These are phyloP conservation scores for Suillia variegata DNA, from an alignment of 2,888 invertebrate genomes.

Conservation along the genomic window DNA sequence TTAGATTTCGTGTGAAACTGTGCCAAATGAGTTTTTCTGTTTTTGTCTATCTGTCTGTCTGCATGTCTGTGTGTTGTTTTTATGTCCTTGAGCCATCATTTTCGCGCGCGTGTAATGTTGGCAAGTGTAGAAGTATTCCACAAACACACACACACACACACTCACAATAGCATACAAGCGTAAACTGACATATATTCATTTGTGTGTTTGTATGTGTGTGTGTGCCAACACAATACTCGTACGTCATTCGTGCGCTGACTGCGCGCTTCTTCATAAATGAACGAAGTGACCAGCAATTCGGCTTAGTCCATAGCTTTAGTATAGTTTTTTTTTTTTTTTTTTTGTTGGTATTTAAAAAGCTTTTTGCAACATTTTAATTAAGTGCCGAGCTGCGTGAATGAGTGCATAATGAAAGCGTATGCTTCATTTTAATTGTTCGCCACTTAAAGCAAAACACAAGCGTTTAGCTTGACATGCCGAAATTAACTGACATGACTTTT, in stretches of 20 bases:
- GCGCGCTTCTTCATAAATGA: too few relatives aligned
- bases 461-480: too few relatives aligned
- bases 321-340: neutral
- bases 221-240: too few relatives aligned
- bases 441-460: neutral
- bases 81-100: constrained; percentile 12
- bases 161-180: too few relatives aligned
- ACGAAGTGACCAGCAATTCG: too few relatives aligned
- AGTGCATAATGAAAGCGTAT: neutral
- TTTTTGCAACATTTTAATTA: neutral
- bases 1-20: neutral
- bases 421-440: neutral
- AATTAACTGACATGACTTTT: too few relatives aligned
- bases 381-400: neutral
- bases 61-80: neutral
- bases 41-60: neutral
- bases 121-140: too few relatives aligned
- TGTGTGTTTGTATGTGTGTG: too few relatives aligned
- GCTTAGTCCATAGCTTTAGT: neutral
- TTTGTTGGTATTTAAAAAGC: neutral
- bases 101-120: neutral
- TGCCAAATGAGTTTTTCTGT: constrained; percentile 14
- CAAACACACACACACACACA: too few relatives aligned
- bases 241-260: too few relatives aligned
- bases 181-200: too few relatives aligned